Base-by-base conservation (phyloP, 1,140 invertebrate species). In the Thaumatotibia leucotreta region DNA sequence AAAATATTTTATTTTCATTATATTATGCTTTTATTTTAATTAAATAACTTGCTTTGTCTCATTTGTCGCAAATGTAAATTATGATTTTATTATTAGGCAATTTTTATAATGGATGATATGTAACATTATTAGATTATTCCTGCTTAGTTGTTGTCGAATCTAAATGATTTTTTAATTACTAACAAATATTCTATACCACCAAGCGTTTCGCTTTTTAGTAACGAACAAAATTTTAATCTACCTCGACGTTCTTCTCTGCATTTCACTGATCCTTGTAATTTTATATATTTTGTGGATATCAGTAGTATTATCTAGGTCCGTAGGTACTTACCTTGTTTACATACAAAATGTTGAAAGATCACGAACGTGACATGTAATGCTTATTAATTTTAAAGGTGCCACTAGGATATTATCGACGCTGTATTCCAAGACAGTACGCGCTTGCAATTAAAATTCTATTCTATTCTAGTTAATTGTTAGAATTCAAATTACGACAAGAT, bases 161-260 rank as follows among this genome's bases (percentile, higher is more conserved):
- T 45, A 45, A 45, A 45, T 17, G 0, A 20, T 45, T 20, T 9
- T 45, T 45, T 45, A 20, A 39, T 0, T n/a, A n/a, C 14, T 45
- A 20, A 20, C 39, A 45, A 45, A 20, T 45, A 20, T 45, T 20
- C 20, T 39, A 14, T 39, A 39, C 35, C n/a, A n/a, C 14, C 33
- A 29, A n/a, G 22, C 52, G n/a, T n/a, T n/a, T n/a, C n/a, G 23
- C 24, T 27, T 29, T 58, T 24, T 29, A 58, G 52, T 58, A 61
- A 31, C 49, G 77, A 81, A 81, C 75, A 79, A 79, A 81, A 69
- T 70, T 77, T 75, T 68, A 71, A 78, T 79, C 77, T 82, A 82
- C 79, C 79, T 79, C 75, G 72, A 72, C 70, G 67, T 70, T 69
- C 69, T 33, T 66, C 14, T 70, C 71, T 76, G 74, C 79, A 82